Evolutionary conservation across 2,888 invertebrate genomes (phyloP), one percentile per base, ranked within the genome.

Genomic region (Panzeria rudis): DNA sequence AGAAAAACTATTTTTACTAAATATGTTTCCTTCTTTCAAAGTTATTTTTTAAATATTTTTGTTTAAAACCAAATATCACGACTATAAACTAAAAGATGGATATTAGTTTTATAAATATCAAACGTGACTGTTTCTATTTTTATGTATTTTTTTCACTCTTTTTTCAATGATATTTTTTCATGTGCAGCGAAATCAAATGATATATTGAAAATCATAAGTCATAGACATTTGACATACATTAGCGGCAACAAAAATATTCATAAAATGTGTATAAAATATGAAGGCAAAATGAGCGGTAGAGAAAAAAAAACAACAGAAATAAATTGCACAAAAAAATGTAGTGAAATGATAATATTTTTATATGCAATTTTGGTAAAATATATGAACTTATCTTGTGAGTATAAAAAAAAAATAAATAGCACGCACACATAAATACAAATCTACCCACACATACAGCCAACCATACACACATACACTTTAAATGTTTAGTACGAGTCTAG

Each of bases 171-270:
- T 3, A 25, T 56, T n/a, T n/a, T n/a, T 64, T 54, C 54, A 56
- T 76, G 25, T 47, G 56, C 50, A 69, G 76, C 52, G 32, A 69
- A 77, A 84, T 82, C 78, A 82, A 71, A 73, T 79, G 82, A 85
- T 82, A 75, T 82, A 85, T 82, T 82, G 82, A 73, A 75, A 82
- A 82, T 85, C 82, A 82, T 82, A 82, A 85, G 85, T 85, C 85
- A 85, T 78, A 82, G 78, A 81, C 78, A 78, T 85, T 85, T 85
- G 85, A 82, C 85, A 85, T 79, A 82, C 78, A 85, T 85, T 85
- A 78, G 82, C 73, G 56, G 59, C 62, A 50, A 29, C 38, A 56
- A 56, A 56, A 54, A 68, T 69, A 75, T 69, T n/a, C 52, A 69
- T 44, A 62, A 75, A 69, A 50, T 44, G 23, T 32, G 32, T 23